These are phyloP conservation scores for Archips xylosteana DNA, from an alignment of 2,888 invertebrate genomes.

Conservation along the genomic window DNA sequence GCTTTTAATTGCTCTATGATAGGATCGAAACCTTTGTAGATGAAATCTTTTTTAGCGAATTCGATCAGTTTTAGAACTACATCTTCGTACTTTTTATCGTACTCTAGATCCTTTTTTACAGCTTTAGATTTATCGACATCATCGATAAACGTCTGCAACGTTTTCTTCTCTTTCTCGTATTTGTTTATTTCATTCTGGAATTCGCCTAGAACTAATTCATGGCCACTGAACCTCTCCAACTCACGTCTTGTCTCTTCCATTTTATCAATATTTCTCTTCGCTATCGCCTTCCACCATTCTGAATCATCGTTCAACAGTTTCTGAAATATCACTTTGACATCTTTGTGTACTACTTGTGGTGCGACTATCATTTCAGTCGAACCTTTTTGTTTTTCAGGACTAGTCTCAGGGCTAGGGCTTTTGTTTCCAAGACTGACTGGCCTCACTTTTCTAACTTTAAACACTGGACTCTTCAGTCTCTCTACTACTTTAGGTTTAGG, in stretches of 20 bases:
- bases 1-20: conserved; percentile 75
- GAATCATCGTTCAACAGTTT: conserved; percentile 79
- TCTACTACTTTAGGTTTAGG: conserved; percentile 37
- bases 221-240: conserved; percentile 76
- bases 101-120: conserved; percentile 72
- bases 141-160: conserved; percentile 72
- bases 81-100: conserved; percentile 79
- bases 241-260: conserved; percentile 79
- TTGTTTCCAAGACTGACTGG: conserved; percentile 60
- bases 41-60: conserved; percentile 79
- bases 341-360: conserved; percentile 58
- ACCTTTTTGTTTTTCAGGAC: conserved; percentile 64
- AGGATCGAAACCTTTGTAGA: conserved; percentile 82
- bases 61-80: conserved; percentile 78
- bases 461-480: conserved; percentile 67
- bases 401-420: conserved; percentile 55
- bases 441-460: conserved; percentile 73
- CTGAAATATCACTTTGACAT: conserved; percentile 72
- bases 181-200: conserved; percentile 68
- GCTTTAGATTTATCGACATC: conserved; percentile 76
- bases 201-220: conserved; percentile 75
- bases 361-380: conserved; percentile 58
- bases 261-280: conserved; percentile 77
- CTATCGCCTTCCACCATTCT: conserved; percentile 80
- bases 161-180: conserved; percentile 72